Conservation (phyloP, 1,140 invertebrate species). For the Caenorhabditis tropicalis region DNA sequence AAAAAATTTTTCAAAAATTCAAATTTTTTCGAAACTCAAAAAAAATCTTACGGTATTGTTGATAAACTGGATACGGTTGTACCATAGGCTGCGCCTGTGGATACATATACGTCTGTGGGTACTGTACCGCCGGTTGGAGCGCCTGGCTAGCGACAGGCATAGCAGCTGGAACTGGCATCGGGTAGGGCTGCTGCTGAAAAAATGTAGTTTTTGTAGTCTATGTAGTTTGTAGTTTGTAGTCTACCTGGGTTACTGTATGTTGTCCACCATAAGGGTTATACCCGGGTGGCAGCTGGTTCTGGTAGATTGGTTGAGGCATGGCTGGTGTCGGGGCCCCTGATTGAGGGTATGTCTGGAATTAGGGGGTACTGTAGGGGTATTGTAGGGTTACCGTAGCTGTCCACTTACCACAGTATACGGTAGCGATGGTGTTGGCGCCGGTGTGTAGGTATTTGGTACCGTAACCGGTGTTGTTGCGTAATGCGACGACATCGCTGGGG, state of each 20-base stretch:
- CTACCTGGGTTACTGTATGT: not conserved
- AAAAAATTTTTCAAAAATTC: no score
- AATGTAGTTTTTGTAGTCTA: no score
- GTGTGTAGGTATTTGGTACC: not conserved
- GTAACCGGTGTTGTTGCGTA: not conserved
- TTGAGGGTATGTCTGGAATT: constrained; percentile 3
- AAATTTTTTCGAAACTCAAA: no score
- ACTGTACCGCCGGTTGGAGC: not conserved
- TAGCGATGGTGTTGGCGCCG: not conserved
- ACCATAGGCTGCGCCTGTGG: not conserved
- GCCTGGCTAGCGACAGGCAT: not conserved
- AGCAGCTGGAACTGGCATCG: not conserved
- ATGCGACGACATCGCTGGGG: not conserved
- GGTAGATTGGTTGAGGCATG: not conserved
- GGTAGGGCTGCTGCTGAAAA: not conserved
- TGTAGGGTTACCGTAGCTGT: not conserved
- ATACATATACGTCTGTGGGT: not conserved
- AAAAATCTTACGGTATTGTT: constrained; percentile 15
- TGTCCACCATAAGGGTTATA: constrained; percentile 1
- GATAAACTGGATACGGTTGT: constrained; percentile 20
- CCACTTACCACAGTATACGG: not conserved
- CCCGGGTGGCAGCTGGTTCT: not conserved
- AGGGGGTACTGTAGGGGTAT: no score
- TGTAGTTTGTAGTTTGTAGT: no score
- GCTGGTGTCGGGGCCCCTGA: not conserved